Conservation (phyloP, 2,797 vertebrate species). For the Tachyglossus aculeatus region DNA sequence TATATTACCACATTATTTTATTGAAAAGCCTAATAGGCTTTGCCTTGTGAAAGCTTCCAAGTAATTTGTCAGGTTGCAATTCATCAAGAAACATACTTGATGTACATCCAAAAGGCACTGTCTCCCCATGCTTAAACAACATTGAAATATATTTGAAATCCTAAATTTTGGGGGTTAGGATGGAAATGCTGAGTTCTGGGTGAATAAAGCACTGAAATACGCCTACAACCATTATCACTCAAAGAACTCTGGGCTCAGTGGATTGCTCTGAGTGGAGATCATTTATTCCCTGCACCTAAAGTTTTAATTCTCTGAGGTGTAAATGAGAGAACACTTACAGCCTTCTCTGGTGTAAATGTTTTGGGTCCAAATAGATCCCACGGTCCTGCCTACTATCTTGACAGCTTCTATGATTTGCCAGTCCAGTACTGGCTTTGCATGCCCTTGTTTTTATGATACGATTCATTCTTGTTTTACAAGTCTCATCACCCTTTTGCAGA, state of each 20-base stretch:
- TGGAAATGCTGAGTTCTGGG: neutral
- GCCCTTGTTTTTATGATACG: neutral
- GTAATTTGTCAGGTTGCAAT: slow-evolving; percentile 36
- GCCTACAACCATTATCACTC: neutral
- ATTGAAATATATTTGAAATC: slow-evolving; percentile 9
- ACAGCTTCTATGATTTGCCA: neutral
- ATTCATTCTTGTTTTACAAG: neutral
- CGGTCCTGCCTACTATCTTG: too few species aligned
- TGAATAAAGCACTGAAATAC: neutral
- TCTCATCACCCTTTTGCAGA: neutral
- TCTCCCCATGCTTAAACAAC: slow-evolving; percentile 22
- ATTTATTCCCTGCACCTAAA: neutral
- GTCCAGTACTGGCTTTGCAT: neutral
- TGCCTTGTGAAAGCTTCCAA: slow-evolving; percentile 14
- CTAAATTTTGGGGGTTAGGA: neutral
- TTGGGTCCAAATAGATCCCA: neutral
- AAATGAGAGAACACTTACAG: too few species aligned
- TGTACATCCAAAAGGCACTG: slow-evolving; percentile 34
- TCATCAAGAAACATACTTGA: slow-evolving; percentile 49
- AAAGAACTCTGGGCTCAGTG: neutral
- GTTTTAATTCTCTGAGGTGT: too few species aligned
- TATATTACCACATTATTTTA: neutral
- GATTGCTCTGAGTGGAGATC: neutral
- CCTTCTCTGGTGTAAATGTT: neutral
- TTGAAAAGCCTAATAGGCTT: slow-evolving; percentile 18